Base-by-base conservation (phyloP, 1,140 invertebrate species). In the Melanaphis sacchari region DNA sequence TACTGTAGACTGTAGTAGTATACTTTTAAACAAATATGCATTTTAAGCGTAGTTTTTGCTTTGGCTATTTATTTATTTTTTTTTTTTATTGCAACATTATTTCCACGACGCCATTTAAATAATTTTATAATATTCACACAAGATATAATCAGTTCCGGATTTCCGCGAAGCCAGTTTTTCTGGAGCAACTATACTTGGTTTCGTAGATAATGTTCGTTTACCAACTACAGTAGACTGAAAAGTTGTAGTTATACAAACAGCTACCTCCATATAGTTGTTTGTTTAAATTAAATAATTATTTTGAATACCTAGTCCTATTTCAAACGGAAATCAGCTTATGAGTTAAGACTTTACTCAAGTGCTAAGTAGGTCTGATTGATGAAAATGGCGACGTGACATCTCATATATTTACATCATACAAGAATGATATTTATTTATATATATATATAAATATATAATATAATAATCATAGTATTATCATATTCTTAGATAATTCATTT, bases 121-220 rank as follows among this genome's bases (percentile, higher is more conserved):
- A 49, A 21, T 59, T 90, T 81, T 81, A 46, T 81, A 91, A 91
- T 81, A 91, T 76, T 91, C 90, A 91, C 90, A 81, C 46, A 41
- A 91, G 54, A 76, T 91, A 41, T 24, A 81, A 91, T 91, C 90
- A 81, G 90, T 91, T 91, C 90, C 90, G 90, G 90, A 31, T 81
- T 91, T 91, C 59, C 90, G 59, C 59, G 90, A 81, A 91, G 59
- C 90, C 90, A 66, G 90, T 91, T 91, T 76, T 91, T 91, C 90
- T 91, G 66, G 59, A 43, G 41, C 88, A 59, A 90, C 88, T 59
- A 41, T 43, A 24, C 46, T 22, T 31, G 87, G 87, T 89, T 49
- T 52, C 87, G 31, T 38, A 38, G 88, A 26, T 46, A 90, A 90
- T 15, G 38, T 54, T 24, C 88, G 36, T 89, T 52, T 38, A 22